Evolutionary conservation across 2,797 vertebrate genomes (phyloP).

Genomic region (Coendou prehensilis): DNA sequence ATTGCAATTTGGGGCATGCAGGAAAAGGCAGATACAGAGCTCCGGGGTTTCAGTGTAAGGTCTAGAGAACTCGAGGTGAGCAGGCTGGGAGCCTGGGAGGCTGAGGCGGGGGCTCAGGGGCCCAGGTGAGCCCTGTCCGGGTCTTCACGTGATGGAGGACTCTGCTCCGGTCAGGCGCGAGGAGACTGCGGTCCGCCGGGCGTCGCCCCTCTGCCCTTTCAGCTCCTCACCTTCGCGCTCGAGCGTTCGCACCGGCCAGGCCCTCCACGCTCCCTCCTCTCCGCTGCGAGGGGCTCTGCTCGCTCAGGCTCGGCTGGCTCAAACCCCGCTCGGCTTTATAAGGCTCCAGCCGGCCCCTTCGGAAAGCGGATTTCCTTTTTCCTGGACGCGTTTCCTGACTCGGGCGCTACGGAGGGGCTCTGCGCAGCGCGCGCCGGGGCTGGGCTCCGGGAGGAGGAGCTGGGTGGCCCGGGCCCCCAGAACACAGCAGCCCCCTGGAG

Average conservation of each 20-base stretch:
- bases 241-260: not conserved
- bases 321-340: constrained; percentile 87
- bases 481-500: not conserved
- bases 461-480: constrained; percentile 68
- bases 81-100: not conserved
- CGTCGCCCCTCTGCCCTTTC: constrained; percentile 52
- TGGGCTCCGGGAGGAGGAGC: constrained; percentile 85
- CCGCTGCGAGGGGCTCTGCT: constrained; percentile 70
- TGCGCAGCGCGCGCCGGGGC: constrained; percentile 60
- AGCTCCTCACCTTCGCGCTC: constrained; percentile 66
- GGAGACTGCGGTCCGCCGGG: not conserved
- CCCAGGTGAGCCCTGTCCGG: not conserved
- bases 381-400: constrained; percentile 99
- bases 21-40: constrained; percentile 31
- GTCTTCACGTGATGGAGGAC: not conserved
- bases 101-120: not conserved
- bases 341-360: constrained; percentile 93
- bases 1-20: not conserved
- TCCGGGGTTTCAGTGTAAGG: not conserved
- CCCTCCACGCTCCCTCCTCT: not conserved
- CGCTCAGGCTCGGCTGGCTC: constrained; percentile 78
- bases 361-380: constrained; percentile 99
- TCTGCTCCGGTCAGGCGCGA: not conserved
- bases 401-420: constrained; percentile 84
- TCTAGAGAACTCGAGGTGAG: constrained; percentile 30